These are phyloP conservation scores for Clarias laeviceps DNA, from an alignment of 2,797 vertebrate species.

Conservation along the genomic window DNA sequence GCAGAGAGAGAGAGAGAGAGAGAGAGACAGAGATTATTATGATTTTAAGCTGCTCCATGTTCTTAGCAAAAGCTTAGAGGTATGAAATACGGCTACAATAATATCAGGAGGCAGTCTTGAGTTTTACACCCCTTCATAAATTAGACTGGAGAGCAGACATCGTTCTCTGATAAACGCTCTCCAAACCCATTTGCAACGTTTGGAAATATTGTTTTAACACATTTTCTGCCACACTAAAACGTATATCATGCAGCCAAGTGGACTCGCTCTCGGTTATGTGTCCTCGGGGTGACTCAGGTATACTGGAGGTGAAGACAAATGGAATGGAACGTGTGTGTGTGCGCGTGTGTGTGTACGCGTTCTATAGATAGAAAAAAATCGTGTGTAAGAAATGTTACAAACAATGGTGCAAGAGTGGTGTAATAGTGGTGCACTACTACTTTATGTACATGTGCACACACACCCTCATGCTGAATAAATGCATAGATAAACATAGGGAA, in stretches of 20 bases:
- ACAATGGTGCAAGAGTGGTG: neutral
- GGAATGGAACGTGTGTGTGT: constrained; percentile 60
- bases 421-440: neutral
- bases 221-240: constrained; percentile 55
- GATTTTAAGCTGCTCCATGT: constrained; percentile 64
- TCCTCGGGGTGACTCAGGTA: constrained; percentile 66
- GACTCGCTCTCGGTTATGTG: constrained; percentile 41
- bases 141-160: constrained; percentile 61
- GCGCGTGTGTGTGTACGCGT: neutral
- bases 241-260: constrained; percentile 60
- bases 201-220: constrained; percentile 69
- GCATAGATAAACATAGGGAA: constrained; percentile 15
- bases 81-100: constrained; percentile 76
- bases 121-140: constrained; percentile 69
- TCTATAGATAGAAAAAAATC: neutral
- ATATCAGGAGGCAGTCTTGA: constrained; percentile 67
- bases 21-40: constrained; percentile 60
- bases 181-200: constrained; percentile 57
- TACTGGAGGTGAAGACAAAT: constrained; percentile 58
- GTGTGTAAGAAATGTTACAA: neutral
- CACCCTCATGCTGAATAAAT: neutral
- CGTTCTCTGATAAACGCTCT: constrained; percentile 62
- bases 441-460: neutral
- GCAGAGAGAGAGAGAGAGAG: constrained; percentile 60
- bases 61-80: constrained; percentile 65